Evolutionary conservation across 2,113 vertebrate genomes (phyloP).

Genomic region (Sardina pilchardus): DNA sequence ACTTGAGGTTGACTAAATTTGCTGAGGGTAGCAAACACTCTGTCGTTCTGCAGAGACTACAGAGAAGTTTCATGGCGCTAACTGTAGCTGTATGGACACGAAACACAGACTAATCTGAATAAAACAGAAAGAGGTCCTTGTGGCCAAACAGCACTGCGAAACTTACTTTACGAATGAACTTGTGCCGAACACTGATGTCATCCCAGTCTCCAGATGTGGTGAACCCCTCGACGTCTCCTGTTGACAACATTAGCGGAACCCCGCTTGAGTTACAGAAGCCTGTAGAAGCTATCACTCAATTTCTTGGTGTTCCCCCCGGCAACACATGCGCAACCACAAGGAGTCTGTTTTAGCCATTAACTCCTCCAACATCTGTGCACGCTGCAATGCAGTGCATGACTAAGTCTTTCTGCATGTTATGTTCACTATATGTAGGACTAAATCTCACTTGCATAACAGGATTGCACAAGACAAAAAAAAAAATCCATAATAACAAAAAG

Average conservation of each 20-base stretch:
- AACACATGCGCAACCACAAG: background rate
- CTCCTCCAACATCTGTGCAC: slow-evolving; percentile 1
- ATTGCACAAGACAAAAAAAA: background rate
- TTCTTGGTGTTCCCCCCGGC: slow-evolving; percentile 10
- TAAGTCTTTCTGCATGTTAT: background rate
- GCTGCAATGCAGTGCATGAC: background rate
- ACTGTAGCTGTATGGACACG: background rate
- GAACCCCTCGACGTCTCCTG: slow-evolving; percentile 68
- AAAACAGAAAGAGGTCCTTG: background rate
- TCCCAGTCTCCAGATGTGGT: slow-evolving; percentile 75
- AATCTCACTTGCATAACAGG: background rate
- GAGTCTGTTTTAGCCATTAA: background rate
- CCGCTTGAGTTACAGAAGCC: background rate
- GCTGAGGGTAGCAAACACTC: background rate
- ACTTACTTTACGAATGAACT: slow-evolving; percentile 89
- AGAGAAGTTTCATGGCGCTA: background rate
- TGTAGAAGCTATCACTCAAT: slow-evolving; percentile 7
- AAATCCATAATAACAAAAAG: background rate
- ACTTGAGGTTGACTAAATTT: background rate
- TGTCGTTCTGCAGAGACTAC: background rate
- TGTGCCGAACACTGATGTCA: slow-evolving; percentile 77
- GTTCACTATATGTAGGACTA: background rate
- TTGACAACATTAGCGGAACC: background rate
- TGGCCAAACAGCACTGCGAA: background rate
- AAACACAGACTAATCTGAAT: background rate